Percentiles rank a stretch among this genome's conserved stretches.
Evolutionary conservation across 2,888 invertebrate species (phyloP).

Genomic region (Scaptomyza reducta): DNA sequence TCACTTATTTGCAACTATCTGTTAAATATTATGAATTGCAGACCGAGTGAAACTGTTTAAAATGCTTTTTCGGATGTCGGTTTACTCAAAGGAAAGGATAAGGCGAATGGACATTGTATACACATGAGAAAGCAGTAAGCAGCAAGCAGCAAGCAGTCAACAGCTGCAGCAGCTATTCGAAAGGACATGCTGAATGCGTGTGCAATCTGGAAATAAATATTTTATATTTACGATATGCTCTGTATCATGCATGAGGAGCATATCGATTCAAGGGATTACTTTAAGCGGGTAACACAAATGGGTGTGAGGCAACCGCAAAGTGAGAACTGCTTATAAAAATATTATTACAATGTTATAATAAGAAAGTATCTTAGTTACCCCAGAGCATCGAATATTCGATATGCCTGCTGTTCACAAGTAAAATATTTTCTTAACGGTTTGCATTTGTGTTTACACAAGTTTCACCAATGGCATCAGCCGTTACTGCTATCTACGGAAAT

Average conservation of each 20-base stretch:
- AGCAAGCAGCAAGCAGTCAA: slow-evolving; percentile 7
- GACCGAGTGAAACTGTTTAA: slow-evolving; percentile 20
- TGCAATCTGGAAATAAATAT: slow-evolving; percentile 75
- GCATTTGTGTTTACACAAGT: slow-evolving; percentile 26
- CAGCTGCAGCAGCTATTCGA: slow-evolving; percentile 13
- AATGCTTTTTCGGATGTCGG: slow-evolving; percentile 49
- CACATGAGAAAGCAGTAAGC: slow-evolving; percentile 32
- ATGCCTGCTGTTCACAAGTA: not conserved
- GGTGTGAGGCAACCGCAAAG: not conserved
- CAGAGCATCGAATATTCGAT: slow-evolving; percentile 31
- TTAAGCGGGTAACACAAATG: not conserved
- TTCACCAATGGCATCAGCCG: slow-evolving; percentile 8
- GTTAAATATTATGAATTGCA: slow-evolving; percentile 60
- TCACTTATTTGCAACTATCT: slow-evolving; percentile 4
- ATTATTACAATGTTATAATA: not conserved
- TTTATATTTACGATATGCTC: slow-evolving; percentile 62
- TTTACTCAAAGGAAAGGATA: slow-evolving; percentile 66
- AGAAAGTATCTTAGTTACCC: not conserved
- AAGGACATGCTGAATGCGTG: slow-evolving; percentile 50
- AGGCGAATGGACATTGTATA: slow-evolving; percentile 53
- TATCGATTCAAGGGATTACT: slow-evolving; percentile 8
- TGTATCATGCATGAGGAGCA: slow-evolving; percentile 7
- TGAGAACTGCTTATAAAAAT: not conserved
- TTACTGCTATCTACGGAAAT: slow-evolving; percentile 11
- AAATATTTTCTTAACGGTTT: slow-evolving; percentile 42